Evolutionary conservation across 2,797 vertebrate species (phyloP).

Genomic region (Cirrhinus molitorella): DNA sequence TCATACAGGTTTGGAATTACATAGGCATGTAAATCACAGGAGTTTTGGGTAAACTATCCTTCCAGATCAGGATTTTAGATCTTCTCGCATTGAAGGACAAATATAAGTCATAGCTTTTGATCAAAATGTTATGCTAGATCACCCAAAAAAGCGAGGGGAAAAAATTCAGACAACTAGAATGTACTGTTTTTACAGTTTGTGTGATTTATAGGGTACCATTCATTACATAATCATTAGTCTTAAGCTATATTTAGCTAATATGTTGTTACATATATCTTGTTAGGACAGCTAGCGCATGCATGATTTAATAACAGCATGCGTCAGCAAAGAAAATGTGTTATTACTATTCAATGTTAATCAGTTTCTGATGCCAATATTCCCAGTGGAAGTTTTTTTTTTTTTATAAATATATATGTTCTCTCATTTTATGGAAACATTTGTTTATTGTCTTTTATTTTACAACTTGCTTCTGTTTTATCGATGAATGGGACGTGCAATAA

Average conservation of each 20-base stretch:
- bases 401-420: slow-evolving; percentile 13
- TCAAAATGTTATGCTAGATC: not conserved
- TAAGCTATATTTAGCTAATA: not conserved
- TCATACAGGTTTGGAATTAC: not conserved
- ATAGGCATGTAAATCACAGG: not conserved
- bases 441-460: slow-evolving; percentile 40
- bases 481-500: slow-evolving; percentile 77
- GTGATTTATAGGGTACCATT: not conserved
- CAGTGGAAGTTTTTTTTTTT: not conserved
- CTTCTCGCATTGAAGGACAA: not conserved
- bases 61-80: not conserved
- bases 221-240: slow-evolving; percentile 10
- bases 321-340: slow-evolving; percentile 5
- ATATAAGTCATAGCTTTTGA: not conserved
- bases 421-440: slow-evolving; percentile 53
- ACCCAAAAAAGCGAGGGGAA: not conserved
- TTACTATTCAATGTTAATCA: slow-evolving; percentile 23
- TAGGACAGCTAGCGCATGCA: not conserved
- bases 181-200: not conserved
- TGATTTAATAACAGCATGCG: not conserved
- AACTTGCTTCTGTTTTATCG: slow-evolving; percentile 63
- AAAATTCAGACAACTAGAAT: not conserved
- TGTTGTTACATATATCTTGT: slow-evolving; percentile 17
- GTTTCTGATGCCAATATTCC: slow-evolving; percentile 12
- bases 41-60: not conserved